Base-by-base conservation (phyloP, 2,888 invertebrate species). In the Eulithis prunata region DNA sequence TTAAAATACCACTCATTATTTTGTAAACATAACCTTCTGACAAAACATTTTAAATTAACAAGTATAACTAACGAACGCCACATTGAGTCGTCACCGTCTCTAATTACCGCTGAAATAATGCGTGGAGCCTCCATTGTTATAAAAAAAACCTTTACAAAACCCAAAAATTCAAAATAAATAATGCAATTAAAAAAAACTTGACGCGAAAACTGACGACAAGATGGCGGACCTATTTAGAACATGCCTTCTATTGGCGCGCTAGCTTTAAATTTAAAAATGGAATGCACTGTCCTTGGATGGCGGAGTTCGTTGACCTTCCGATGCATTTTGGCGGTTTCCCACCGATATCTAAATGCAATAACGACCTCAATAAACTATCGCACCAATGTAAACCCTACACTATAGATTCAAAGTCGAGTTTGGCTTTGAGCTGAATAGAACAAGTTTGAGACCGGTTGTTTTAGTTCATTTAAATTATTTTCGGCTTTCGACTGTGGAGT, bases 271-370 rank as follows among this genome's bases (percentile, higher is more conserved):
- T 91, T 89, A 91, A 92, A 92, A 92, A 92, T 90, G 90, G 90
- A 92, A 91, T 93, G 92, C 92, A 88, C 89, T 93, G 93, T 93
- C 93, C 93, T 93, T 93, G 92, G 91, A 81, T 85, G 78, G 80
- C 81, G 68, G 79, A 83, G 92, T 89, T 90, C 92, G 87, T 91
- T 84, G 89, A 92, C 91, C 93, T 92, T 89, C 88, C 90, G 88
- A 90, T 93, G 93, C 93, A 93, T 93, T 93, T 93, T 83, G 93
- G 93, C 84, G 87, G 88, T 92, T 91, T 86, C 79, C 71, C 66
- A 73, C 76, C 76, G 76, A 78, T 76, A 76, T 72, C 74, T 73
- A 86, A 90, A 83, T 76, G 84, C 73, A 83, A 74, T 83, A 86
- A 86, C 75, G 75, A 75, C 66, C 59, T 60, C 57, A 57, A 45